Conservation (phyloP, 2,888 invertebrate genomes). For the Endotricha flammealis region DNA sequence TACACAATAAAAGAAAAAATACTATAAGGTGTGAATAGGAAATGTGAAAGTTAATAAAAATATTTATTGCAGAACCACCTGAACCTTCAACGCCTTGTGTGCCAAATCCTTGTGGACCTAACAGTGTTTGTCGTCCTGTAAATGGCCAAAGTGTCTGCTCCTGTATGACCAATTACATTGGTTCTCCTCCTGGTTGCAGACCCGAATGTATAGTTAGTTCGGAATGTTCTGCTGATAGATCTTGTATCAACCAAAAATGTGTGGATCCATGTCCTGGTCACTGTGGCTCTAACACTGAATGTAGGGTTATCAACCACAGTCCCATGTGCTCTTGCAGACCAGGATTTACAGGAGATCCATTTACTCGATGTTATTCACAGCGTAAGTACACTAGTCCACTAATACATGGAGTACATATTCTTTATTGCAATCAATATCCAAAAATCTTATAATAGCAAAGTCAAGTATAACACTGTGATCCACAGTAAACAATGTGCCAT, state of each 20-base stretch:
- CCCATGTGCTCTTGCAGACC: conserved; percentile 85
- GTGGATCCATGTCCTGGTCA: conserved; percentile 85
- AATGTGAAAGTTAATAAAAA: no score
- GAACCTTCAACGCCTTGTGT: conserved; percentile 78
- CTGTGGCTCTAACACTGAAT: conserved; percentile 83
- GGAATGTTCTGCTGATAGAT: conserved; percentile 84
- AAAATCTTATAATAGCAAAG: no score
- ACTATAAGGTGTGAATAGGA: no score
- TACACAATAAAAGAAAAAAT: no score
- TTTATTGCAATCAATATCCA: no score
- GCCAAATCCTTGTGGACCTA: conserved; percentile 86
- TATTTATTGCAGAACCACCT: conserved; percentile 44
- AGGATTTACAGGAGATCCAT: conserved; percentile 83
- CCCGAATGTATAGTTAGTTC: conserved; percentile 88
- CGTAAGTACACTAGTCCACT: conserved; percentile 67
- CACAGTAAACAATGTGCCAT: no score
- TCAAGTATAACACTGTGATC: no score
- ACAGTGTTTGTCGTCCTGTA: conserved; percentile 84
- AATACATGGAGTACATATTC: no score
- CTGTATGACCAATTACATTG: conserved; percentile 84
- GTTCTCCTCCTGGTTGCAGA: conserved; percentile 86
- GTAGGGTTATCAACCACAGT: conserved; percentile 87
- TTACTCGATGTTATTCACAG: conserved; percentile 79
- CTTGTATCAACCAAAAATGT: conserved; percentile 88
- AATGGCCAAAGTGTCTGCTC: conserved; percentile 87